Base-by-base conservation (phyloP, 2,888 invertebrate species). In the Xylocampa areola region DNA sequence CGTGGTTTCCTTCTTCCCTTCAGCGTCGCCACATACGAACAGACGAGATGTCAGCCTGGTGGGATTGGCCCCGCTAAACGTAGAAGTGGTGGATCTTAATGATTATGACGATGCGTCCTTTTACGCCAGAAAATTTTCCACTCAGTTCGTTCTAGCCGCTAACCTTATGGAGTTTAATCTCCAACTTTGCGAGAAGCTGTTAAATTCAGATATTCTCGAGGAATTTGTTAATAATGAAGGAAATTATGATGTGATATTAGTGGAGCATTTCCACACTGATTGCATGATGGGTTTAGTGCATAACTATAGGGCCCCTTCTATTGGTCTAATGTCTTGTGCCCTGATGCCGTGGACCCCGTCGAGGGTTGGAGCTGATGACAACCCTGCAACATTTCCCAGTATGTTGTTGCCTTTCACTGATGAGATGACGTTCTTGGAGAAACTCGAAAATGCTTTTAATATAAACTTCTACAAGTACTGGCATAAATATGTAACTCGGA, bases 181-280 rank as follows among this genome's bases (percentile, higher is more conserved):
- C 1, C 4, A 66, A 1, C 19, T 80, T 0, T 94, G 94, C 53
- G 74, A 82, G 30, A 66, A 36, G 4, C 61, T 81, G 1, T 47
- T 94, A 0, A 73, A 77, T 13, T 77, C 85, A 4, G 67, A 83
- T 0, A 57, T 76, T 2, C 82, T 92, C 32, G 68, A 79, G 29
- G 81, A 85, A 53, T 83, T 90, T 21, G 68, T 89, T 2, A 73
- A 81, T 10, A 81, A 72, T 0, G 58, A 82, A 44, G 85, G 80
- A 2, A 76, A 85, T n/a, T 94, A 91, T 54, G 94, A 95, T 64
- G 51, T 94, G 1, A 81, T 95, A 8, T 61, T 95, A 13, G 86
- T 87, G 2, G 95, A 95, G 57, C 85, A 84, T 44, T 95, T 95
- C 69, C 93, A 92, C 59, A 89, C 89, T 14, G 92, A 95, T 58